These are phyloP conservation scores for Poeciliopsis presidionis DNA, from an alignment of 2,797 vertebrate species.

Conservation along the genomic window DNA sequence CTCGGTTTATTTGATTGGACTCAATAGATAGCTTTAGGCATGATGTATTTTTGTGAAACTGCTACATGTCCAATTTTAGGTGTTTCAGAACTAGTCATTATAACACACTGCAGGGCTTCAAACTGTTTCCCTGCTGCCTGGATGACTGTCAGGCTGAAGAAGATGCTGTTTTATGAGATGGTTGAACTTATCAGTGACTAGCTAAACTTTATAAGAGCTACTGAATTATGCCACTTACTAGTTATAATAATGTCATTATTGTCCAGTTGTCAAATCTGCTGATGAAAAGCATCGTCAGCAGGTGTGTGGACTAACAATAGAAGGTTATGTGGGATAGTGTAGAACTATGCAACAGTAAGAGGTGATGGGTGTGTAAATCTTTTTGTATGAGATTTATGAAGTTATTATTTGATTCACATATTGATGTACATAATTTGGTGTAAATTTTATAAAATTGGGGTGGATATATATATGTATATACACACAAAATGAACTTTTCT, in stretches of 20 bases:
- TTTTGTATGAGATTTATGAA: no score
- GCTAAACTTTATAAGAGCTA: slow-evolving; percentile 23
- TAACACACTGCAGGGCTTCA: neutral
- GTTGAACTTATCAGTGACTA: slow-evolving; percentile 10
- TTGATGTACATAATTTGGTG: neutral
- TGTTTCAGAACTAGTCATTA: neutral
- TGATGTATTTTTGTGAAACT: neutral
- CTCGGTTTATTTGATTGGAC: slow-evolving; percentile 6
- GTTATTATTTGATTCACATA: neutral
- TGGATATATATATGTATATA: neutral
- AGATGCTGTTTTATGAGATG: slow-evolving; percentile 13
- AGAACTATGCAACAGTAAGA: neutral
- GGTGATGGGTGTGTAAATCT: neutral
- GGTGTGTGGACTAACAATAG: neutral
- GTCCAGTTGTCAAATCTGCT: slow-evolving; percentile 6
- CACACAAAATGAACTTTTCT: slow-evolving; percentile 31
- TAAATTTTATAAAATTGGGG: no score
- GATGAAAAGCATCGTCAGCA: neutral
- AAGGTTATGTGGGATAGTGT: neutral
- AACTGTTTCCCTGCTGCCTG: neutral
- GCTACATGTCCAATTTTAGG: slow-evolving; percentile 5
- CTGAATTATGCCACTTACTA: neutral
- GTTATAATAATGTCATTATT: slow-evolving; percentile 2
- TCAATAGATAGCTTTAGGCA: slow-evolving; percentile 5
- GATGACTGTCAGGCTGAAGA: slow-evolving; percentile 6